Evolutionary conservation across 2,113 vertebrate species (phyloP).

Genomic region (Smithornis capensis): DNA sequence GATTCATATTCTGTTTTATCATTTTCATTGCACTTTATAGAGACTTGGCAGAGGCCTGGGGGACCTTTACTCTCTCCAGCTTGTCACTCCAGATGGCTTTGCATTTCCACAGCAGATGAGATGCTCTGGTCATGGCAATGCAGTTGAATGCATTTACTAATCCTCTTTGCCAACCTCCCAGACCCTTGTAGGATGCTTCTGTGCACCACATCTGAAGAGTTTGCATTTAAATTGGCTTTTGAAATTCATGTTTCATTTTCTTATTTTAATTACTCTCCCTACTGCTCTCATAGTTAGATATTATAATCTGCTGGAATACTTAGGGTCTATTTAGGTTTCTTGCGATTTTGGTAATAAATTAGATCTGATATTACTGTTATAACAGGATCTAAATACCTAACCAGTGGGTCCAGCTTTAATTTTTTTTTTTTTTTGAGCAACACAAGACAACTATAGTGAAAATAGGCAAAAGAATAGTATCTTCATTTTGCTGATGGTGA

Average conservation of each 20-base stretch:
- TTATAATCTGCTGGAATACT: neutral
- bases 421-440: neutral
- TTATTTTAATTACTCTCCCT: slow-evolving; percentile 24
- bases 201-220: neutral
- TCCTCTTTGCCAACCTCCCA: neutral
- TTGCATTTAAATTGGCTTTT: slow-evolving; percentile 42
- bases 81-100: slow-evolving; percentile 59
- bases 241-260: slow-evolving; percentile 28
- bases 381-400: neutral
- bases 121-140: slow-evolving; percentile 16
- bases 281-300: neutral
- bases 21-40: neutral
- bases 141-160: slow-evolving; percentile 1
- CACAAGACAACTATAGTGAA: neutral
- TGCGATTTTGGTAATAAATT: neutral
- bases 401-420: too few relatives aligned
- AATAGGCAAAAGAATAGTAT: neutral
- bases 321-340: neutral
- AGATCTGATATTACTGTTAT: neutral
- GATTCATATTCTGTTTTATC: slow-evolving; percentile 19
- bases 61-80: slow-evolving; percentile 40
- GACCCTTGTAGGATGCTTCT: slow-evolving; percentile 4
- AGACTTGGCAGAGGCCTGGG: slow-evolving; percentile 22
- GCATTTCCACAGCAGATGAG: slow-evolving; percentile 27
- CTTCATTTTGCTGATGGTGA: neutral